A percentile compares a stretch with the other conserved stretches of the same genome.
phyloP scores from a whole-genome alignment of 2,113 vertebrate species.

The Heterochromis multidens region DNA sequence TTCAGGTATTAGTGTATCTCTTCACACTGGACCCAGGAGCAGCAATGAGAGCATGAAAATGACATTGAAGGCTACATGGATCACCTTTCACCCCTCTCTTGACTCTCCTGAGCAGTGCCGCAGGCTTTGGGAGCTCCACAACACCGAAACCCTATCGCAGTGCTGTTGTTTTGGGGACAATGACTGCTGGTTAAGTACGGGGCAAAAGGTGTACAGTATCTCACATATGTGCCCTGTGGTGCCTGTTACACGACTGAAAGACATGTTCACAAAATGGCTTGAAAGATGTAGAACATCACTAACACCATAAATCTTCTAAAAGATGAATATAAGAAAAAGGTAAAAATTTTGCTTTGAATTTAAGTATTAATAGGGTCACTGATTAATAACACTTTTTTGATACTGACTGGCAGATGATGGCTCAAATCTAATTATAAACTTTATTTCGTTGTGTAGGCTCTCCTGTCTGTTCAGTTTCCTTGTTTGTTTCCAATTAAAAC shows the following conservation, averaged over 20 bases:
- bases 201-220: slow-evolving; percentile 44
- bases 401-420: neutral
- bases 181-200: slow-evolving; percentile 51
- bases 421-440: too few relatives aligned
- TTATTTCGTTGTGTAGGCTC: neutral
- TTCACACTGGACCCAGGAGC: slow-evolving; percentile 42
- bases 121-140: slow-evolving; percentile 42
- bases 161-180: slow-evolving; percentile 70
- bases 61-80: slow-evolving; percentile 58
- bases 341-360: neutral
- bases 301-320: slow-evolving; percentile 4
- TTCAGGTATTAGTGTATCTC: slow-evolving; percentile 36
- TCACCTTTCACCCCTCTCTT: slow-evolving; percentile 68
- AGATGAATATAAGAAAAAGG: neutral
- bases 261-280: slow-evolving; percentile 18
- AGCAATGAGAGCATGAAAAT: slow-evolving; percentile 48
- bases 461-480: neutral
- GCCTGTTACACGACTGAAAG: slow-evolving; percentile 16
- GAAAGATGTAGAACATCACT: slow-evolving; percentile 33
- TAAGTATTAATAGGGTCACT: neutral
- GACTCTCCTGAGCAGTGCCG: slow-evolving; percentile 44
- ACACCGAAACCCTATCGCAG: slow-evolving; percentile 61
- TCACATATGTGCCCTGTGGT: slow-evolving; percentile 29
- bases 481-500: neutral
- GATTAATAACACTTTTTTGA: neutral